These are phyloP conservation scores for Catharus minimus DNA, from an alignment of 2,113 vertebrate species.

Conservation along the genomic window DNA sequence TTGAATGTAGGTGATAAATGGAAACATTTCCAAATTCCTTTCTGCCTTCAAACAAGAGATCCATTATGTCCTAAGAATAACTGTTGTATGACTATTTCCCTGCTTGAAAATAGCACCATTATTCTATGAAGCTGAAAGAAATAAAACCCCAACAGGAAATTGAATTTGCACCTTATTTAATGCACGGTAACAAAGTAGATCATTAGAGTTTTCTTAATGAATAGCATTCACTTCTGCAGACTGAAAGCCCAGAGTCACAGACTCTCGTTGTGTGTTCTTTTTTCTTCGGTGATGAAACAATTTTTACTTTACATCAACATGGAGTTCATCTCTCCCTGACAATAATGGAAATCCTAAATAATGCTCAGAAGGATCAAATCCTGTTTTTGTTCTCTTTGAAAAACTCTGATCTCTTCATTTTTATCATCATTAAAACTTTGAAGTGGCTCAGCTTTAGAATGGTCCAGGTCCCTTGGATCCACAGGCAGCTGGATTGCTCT, in stretches of 20 bases:
- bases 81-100: not conserved
- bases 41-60: conserved; percentile 15
- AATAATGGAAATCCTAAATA: conserved; percentile 7
- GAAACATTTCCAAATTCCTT: conserved; percentile 44
- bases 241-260: not conserved
- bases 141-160: conserved; percentile 35
- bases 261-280: not conserved
- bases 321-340: not conserved
- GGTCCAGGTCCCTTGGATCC: not conserved
- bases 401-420: not conserved
- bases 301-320: not conserved
- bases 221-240: not conserved
- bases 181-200: not conserved
- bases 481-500: not conserved
- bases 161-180: conserved; percentile 25
- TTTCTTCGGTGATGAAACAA: not conserved
- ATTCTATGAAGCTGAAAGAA: not conserved
- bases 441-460: not conserved
- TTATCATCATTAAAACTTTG: not conserved
- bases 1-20: conserved; percentile 27
- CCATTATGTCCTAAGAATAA: conserved; percentile 27
- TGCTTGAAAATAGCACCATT: not conserved
- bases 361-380: not conserved
- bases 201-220: not conserved
- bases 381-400: not conserved